Evolutionary conservation across 2,113 vertebrate genomes (phyloP), one percentile per base, ranked within the genome.

Genomic region (Oreocharis arfaki): DNA sequence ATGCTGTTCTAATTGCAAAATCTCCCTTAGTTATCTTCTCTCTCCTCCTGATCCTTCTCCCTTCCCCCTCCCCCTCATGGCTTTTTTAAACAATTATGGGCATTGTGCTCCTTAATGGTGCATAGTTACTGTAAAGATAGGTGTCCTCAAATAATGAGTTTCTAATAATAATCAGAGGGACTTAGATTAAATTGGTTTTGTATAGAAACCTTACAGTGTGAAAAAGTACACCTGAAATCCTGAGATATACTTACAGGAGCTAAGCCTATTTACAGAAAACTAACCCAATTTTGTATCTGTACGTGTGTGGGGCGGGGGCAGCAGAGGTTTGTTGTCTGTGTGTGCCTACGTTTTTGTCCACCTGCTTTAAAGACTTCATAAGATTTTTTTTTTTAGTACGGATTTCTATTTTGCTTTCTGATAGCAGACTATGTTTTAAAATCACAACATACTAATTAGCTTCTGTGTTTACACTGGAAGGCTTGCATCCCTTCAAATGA

Each of bases 131-230:
- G 83, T 95, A 94, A 95, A 94, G 95, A 97, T 96, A 94, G 95
- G 85, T 91, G 82, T 79, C 92, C 81, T 95, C 83, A 84, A 92
- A 93, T 97, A 96, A 94, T 95, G 93, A 95, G 89, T 92, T 95
- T 96, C 95, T 93, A 91, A 95, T 94, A 92, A 96, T 96, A 90
- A 93, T 96, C 73, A 97, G 89, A 96, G 68, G 60, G 79, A 71
- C 70, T 90, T 91, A 93, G 90, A 91, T 92, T 90, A 73, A 96
- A 86, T 59, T 95, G 47, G 64, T 91, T 41, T 97, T 77, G 32
- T 94, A 42, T 84, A 88, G 76, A 89, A 90, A 93, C 70, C 77
- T 87, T 92, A 65, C 22, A 80, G 44, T 76, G 28, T 90, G 81
- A 93, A 84, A 87, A 91, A 73, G 84, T 79, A 87, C 74, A 91